Evolutionary conservation across 2,888 invertebrate species (phyloP).

Genomic region (Chymomyza procnemis): DNA sequence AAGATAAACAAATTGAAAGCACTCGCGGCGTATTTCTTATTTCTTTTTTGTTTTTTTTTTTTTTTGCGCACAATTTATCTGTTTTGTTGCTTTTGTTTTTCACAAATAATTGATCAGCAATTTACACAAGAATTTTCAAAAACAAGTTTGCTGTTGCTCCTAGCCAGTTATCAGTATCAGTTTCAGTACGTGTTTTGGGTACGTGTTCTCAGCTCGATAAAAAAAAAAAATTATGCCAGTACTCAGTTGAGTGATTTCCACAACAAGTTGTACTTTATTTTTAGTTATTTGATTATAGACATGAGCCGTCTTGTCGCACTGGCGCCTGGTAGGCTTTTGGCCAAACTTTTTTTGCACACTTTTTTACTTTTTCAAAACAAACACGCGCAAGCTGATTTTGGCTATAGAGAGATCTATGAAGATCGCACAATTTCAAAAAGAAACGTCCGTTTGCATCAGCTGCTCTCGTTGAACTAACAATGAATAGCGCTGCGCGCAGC

Average conservation of each 20-base stretch:
- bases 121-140: slow-evolving; percentile 29
- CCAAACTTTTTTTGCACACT: too few relatives aligned
- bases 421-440: neutral
- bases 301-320: neutral
- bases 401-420: slow-evolving; percentile 36
- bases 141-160: slow-evolving; percentile 34
- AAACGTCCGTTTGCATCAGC: slow-evolving; percentile 58
- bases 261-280: slow-evolving; percentile 15
- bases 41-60: too few relatives aligned
- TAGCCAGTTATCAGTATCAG: neutral
- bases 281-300: slow-evolving; percentile 2
- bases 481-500: slow-evolving; percentile 26
- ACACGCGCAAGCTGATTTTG: slow-evolving; percentile 48
- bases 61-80: neutral
- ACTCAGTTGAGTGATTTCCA: slow-evolving; percentile 11
- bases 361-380: neutral
- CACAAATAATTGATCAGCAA: slow-evolving; percentile 31
- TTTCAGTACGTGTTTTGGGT: slow-evolving; percentile 32
- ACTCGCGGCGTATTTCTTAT: slow-evolving; percentile 38
- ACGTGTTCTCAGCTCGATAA: slow-evolving; percentile 24
- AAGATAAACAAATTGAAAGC: slow-evolving; percentile 35
- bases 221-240: slow-evolving; percentile 2
- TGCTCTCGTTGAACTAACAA: slow-evolving; percentile 63
- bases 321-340: neutral
- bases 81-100: neutral